phyloP scores from a whole-genome alignment of 2,113 vertebrate genomes.

The Tupaia tana region DNA sequence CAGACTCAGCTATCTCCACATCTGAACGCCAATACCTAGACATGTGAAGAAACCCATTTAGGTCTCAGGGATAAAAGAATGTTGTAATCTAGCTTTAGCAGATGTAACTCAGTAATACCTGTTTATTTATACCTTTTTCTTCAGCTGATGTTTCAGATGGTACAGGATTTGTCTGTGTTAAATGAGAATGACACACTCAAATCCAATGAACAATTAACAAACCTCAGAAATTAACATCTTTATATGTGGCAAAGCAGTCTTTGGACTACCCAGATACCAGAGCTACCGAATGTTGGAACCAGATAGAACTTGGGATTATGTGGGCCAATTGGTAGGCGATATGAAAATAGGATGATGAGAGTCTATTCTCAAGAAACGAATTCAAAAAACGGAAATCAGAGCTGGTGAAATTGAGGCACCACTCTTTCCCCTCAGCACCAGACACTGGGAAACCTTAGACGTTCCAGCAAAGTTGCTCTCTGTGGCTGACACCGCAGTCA shows the following conservation, averaged over 20 bases:
- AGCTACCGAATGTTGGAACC: neutral
- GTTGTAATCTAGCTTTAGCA: neutral
- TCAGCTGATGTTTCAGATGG: neutral
- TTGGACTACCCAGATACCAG: neutral
- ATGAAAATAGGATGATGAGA: neutral
- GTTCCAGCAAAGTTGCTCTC: slow-evolving; percentile 1
- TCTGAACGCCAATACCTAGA: neutral
- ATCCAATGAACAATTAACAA: neutral
- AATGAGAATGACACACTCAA: neutral
- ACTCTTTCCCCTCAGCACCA: neutral
- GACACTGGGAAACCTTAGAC: neutral
- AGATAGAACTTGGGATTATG: neutral
- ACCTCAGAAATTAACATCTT: neutral
- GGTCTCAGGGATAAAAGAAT: neutral
- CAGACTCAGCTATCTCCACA: neutral
- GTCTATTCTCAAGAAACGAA: neutral
- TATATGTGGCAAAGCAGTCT: slow-evolving; percentile 6
- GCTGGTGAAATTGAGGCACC: neutral
- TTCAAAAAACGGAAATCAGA: slow-evolving; percentile 2
- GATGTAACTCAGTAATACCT: neutral
- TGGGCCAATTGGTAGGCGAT: neutral
- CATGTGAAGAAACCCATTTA: neutral
- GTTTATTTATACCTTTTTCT: neutral
- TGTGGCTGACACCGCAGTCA: neutral
- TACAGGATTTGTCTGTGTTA: neutral